Conservation (phyloP, 2,797 vertebrate species). For the Lepus townsendii region DNA sequence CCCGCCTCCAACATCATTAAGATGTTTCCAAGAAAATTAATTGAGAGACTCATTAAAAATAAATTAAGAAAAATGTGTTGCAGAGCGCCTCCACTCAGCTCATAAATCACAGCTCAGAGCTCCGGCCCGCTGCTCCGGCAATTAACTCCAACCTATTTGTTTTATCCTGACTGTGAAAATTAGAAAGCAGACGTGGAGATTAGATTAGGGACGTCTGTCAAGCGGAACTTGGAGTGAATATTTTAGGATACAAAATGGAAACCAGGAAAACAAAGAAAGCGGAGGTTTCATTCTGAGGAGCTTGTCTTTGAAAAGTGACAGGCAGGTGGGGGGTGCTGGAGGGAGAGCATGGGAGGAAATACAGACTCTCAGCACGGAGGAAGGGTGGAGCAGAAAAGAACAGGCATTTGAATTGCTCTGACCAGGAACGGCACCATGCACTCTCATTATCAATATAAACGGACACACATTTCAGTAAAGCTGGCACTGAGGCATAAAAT, state of each 20-base stretch:
- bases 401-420: conserved; percentile 26
- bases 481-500: conserved; percentile 60
- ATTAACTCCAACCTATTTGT: conserved; percentile 99
- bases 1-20: conserved; percentile 96
- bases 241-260: conserved; percentile 94
- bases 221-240: conserved; percentile 97
- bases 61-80: conserved; percentile 99
- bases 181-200: conserved; percentile 99
- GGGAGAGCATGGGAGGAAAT: conserved; percentile 45
- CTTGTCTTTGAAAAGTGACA: conserved; percentile 82
- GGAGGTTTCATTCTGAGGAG: conserved; percentile 78
- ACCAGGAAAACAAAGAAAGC: conserved; percentile 89
- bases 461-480: conserved; percentile 36
- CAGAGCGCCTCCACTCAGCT: conserved; percentile 94
- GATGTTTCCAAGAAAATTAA: conserved; percentile 98
- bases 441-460: conserved; percentile 70
- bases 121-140: conserved; percentile 94
- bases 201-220: conserved; percentile 98
- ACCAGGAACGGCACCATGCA: conserved; percentile 25
- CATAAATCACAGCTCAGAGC: conserved; percentile 97
- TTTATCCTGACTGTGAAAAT: conserved; percentile 99
- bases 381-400: neutral
- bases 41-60: conserved; percentile 99
- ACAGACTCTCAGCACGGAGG: neutral
- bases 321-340: conserved; percentile 74